Evolutionary conservation across 2,888 invertebrate species (phyloP).

Genomic region (Dromius quadrimaculatus): DNA sequence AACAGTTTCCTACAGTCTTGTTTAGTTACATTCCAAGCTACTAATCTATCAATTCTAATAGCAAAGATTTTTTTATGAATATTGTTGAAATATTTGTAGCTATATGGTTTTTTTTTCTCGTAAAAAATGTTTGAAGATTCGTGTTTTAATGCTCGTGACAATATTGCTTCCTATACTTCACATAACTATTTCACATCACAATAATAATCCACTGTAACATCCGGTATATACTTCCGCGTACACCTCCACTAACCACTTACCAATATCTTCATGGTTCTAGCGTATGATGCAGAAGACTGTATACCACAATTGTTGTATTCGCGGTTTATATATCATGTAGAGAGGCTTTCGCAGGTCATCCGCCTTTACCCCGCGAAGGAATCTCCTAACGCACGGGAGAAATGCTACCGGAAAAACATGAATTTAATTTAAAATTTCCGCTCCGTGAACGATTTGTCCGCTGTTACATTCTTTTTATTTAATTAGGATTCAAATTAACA

Average conservation of each 20-base stretch:
- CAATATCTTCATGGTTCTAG: conserved; percentile 55
- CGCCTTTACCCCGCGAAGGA: neutral
- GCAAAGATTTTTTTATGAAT: no score
- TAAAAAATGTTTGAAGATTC: no score
- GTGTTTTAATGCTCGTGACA: no score
- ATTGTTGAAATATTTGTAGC: no score
- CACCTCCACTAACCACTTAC: conserved; percentile 53
- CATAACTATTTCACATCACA: neutral
- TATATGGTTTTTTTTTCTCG: no score
- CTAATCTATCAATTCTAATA: no score
- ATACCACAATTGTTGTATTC: conserved; percentile 41
- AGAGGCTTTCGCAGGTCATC: conserved; percentile 27
- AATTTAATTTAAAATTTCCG: conserved; percentile 47
- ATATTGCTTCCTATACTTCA: no score
- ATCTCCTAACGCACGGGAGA: conserved; percentile 21
- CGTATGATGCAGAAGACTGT: conserved; percentile 52
- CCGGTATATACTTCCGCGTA: conserved; percentile 37
- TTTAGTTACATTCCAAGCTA: no score
- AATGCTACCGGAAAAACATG: conserved; percentile 44
- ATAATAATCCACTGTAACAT: neutral
- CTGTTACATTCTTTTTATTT: conserved; percentile 21
- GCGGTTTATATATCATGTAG: conserved; percentile 34
- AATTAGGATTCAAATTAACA: no score
- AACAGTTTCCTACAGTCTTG: no score
- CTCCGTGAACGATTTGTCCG: conserved; percentile 21